Evolutionary conservation across 2,113 vertebrate species (phyloP).

Genomic region (Suricata suricatta): DNA sequence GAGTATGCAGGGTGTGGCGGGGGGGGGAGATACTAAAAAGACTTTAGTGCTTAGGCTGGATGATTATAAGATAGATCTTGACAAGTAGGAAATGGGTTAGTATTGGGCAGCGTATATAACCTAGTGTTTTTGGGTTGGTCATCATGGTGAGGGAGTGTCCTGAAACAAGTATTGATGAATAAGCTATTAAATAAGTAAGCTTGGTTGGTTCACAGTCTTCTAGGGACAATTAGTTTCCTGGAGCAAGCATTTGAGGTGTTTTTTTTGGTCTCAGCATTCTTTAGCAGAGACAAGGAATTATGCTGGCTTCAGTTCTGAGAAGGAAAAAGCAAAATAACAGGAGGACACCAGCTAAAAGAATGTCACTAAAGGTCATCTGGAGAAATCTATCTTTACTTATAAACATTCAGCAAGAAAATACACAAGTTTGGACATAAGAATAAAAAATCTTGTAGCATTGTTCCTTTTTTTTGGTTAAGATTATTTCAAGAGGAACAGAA

Average conservation of each 20-base stretch:
- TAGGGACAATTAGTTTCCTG: not conserved
- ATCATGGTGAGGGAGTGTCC: not conserved
- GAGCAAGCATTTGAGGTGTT: not conserved
- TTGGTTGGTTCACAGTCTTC: not conserved
- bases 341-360: not conserved
- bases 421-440: constrained; percentile 14
- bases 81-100: not conserved
- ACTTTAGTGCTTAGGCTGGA: not conserved
- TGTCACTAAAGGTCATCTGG: not conserved
- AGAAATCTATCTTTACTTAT: not conserved
- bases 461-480: constrained; percentile 7
- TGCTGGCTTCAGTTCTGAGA: not conserved
- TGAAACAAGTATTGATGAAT: not conserved
- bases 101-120: not conserved
- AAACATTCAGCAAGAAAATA: not conserved
- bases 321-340: not conserved
- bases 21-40: not conserved
- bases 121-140: not conserved
- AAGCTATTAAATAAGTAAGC: not conserved
- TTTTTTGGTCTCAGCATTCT: not conserved
- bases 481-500: not conserved
- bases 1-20: not conserved
- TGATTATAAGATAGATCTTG: not conserved
- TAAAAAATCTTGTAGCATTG: not conserved
- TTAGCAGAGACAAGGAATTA: not conserved